Percentiles rank a stretch among this genome's conserved stretches.
Conservation (phyloP, 2,888 invertebrate species). For the Lepas anatifera region DNA sequence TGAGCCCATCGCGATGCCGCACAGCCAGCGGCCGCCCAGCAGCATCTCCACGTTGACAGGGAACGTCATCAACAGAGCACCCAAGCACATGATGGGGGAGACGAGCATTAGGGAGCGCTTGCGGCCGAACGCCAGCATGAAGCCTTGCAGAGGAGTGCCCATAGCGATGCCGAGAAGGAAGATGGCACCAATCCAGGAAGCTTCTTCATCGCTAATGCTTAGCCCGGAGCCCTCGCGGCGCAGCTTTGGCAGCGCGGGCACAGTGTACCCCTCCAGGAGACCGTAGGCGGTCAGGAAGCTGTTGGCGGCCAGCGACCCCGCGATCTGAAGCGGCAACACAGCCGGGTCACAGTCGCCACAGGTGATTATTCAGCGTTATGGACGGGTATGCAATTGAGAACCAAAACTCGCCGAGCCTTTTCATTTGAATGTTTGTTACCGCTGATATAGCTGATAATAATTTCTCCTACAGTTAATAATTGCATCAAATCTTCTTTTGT, state of each 20-base stretch:
- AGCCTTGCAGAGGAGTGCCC: slow-evolving; percentile 4
- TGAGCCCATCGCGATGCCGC: slow-evolving; percentile 7
- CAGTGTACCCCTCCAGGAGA: slow-evolving; percentile 70
- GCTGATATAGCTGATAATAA: no score
- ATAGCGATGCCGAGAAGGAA: slow-evolving; percentile 10
- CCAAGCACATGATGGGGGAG: neutral
- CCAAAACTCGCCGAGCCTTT: no score
- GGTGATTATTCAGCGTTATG: no score
- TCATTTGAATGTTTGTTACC: no score
- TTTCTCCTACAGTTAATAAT: no score
- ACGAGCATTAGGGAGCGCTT: slow-evolving; percentile 6
- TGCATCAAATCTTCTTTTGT: no score
- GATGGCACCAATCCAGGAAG: slow-evolving; percentile 12
- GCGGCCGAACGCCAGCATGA: neutral
- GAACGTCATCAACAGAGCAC: slow-evolving; percentile 1
- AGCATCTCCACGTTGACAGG: neutral
- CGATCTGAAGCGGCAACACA: no score
- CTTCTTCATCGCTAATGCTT: neutral
- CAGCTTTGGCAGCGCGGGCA: slow-evolving; percentile 40
- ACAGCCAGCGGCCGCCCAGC: slow-evolving; percentile 5
- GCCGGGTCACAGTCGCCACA: no score
- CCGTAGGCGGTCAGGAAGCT: slow-evolving; percentile 65
- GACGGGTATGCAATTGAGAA: no score
- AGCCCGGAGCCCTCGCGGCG: neutral
- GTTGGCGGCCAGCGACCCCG: slow-evolving; percentile 61